A percentile compares a stretch with the other conserved stretches of the same genome.
Evolutionary conservation across 1,140 invertebrate genomes (phyloP).

Genomic region (Hyposmocoma kahamanoa): DNA sequence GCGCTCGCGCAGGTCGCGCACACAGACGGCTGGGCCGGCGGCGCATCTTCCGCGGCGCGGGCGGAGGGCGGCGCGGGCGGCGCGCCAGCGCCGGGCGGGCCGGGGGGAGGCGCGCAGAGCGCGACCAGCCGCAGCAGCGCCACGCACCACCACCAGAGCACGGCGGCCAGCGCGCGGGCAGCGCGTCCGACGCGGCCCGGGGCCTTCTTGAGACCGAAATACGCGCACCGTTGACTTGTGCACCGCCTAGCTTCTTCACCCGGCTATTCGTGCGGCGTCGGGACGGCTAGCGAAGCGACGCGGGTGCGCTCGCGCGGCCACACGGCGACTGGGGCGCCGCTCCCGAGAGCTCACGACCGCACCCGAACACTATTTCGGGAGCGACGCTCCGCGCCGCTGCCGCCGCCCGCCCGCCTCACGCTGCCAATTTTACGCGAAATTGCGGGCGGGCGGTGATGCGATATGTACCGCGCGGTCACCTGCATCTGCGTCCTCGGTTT

Average conservation of each 20-base stretch:
- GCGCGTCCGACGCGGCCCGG: conserved; percentile 63
- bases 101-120: conserved; percentile 63
- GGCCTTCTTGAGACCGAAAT: conserved; percentile 62
- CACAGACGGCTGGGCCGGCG: conserved; percentile 54
- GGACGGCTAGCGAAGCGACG: conserved; percentile 46
- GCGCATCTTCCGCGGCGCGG: conserved; percentile 58
- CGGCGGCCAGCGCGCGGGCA: conserved; percentile 69
- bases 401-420: conserved; percentile 59
- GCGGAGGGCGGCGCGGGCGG: conserved; percentile 35
- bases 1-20: conserved; percentile 54
- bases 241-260: conserved; percentile 38
- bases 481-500: conserved; percentile 24
- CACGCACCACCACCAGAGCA: conserved; percentile 70
- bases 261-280: conserved; percentile 39
- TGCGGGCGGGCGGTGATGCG: conserved; percentile 72
- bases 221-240: conserved; percentile 52
- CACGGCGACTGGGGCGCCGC: conserved; percentile 62
- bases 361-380: conserved; percentile 70
- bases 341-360: conserved; percentile 55
- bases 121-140: conserved; percentile 70
- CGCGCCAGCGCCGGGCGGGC: conserved; percentile 45
- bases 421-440: conserved; percentile 73
- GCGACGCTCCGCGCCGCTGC: conserved; percentile 59
- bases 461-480: conserved; percentile 58
- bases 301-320: conserved; percentile 64